Conservation (phyloP, 2,888 invertebrate species). For the Endotricha flammealis region DNA sequence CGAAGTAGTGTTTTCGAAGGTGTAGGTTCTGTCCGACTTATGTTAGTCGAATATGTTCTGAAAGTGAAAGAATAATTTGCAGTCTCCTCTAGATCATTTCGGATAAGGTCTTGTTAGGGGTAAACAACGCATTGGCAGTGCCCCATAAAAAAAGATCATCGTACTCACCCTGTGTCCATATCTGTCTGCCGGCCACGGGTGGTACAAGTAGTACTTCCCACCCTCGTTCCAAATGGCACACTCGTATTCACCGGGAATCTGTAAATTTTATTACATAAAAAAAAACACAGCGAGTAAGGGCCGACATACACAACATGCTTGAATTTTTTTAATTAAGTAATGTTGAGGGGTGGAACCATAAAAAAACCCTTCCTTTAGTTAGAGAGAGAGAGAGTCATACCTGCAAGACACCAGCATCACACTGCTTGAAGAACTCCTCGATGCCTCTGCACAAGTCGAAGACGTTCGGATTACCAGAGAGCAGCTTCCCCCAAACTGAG, state of each 20-base stretch:
- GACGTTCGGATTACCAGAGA: slow-evolving; percentile 51
- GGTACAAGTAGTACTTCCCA: slow-evolving; percentile 78
- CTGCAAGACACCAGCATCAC: slow-evolving; percentile 59
- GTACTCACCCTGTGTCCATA: slow-evolving; percentile 51
- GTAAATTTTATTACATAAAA: too few relatives aligned
- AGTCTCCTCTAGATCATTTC: too few relatives aligned
- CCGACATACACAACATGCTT: too few relatives aligned
- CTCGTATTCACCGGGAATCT: slow-evolving; percentile 67
- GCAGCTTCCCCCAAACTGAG: slow-evolving; percentile 64
- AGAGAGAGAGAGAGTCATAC: slow-evolving; percentile 24
- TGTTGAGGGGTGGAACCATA: too few relatives aligned
- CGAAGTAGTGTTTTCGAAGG: too few relatives aligned
- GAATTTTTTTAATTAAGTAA: too few relatives aligned
- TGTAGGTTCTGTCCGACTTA: too few relatives aligned
- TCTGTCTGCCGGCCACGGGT: slow-evolving; percentile 74
- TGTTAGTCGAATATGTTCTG: too few relatives aligned
- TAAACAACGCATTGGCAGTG: too few relatives aligned
- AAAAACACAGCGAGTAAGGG: neutral
- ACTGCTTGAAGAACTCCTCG: slow-evolving; percentile 59
- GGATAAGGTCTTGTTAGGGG: too few relatives aligned
- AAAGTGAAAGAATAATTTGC: too few relatives aligned
- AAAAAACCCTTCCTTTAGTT: neutral
- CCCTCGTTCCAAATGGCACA: slow-evolving; percentile 79
- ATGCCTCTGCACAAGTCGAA: slow-evolving; percentile 61
- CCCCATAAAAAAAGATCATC: too few relatives aligned